Evolutionary conservation across 2,888 invertebrate genomes (phyloP).

Genomic region (Agrochola lychnidis): DNA sequence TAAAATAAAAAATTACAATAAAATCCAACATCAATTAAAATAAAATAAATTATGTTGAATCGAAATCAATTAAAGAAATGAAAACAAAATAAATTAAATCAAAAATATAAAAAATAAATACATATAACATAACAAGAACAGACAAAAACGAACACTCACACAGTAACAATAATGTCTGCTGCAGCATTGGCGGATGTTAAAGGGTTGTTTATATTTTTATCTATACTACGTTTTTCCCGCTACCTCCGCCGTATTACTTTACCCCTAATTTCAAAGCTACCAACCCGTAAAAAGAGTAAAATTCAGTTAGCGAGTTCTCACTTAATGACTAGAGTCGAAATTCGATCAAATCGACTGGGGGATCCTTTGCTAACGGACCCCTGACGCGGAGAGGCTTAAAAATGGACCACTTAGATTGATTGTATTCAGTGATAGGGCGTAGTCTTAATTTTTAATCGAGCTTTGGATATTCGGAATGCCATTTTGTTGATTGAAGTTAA

Average conservation of each 20-base stretch:
- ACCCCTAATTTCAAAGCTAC: conserved; percentile 4
- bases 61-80: no score
- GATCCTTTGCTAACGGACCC: conserved; percentile 7
- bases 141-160: no score
- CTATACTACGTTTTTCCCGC: no score
- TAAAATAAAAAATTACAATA: no score
- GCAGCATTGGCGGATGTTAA: no score
- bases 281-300: conserved; percentile 16
- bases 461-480: conserved; percentile 12
- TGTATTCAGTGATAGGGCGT: conserved; percentile 20
- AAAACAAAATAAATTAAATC: no score
- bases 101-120: no score
- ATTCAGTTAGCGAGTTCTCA: conserved; percentile 24
- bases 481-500: neutral
- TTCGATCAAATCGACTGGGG: conserved; percentile 29
- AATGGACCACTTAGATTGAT: conserved; percentile 55
- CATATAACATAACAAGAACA: no score
- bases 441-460: conserved; percentile 45
- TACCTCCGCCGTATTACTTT: neutral
- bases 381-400: conserved; percentile 25
- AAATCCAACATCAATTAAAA: no score
- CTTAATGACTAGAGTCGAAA: conserved; percentile 26
- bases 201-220: neutral
- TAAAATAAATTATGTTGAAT: no score
- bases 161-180: no score